Percentiles rank a stretch among this genome's conserved stretches.
These are phyloP conservation scores for Anaspis maculata DNA, from an alignment of 2,888 invertebrate genomes.

Conservation along the genomic window DNA sequence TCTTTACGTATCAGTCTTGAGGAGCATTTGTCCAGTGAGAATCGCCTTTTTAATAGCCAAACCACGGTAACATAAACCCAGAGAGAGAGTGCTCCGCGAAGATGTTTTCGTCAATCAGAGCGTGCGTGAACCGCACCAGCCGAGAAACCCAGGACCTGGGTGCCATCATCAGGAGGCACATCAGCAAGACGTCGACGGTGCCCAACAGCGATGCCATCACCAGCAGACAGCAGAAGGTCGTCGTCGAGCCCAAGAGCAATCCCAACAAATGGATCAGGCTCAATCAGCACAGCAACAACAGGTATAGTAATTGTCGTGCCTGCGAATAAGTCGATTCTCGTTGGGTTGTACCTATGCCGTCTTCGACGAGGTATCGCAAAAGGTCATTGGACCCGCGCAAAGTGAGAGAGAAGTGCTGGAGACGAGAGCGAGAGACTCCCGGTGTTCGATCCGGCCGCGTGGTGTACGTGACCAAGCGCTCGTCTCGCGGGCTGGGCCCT, in stretches of 20 bases:
- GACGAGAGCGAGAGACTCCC: no score
- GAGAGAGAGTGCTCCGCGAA: no score
- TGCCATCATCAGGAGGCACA: constrained; percentile 33
- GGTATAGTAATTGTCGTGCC: no score
- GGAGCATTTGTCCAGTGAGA: background rate
- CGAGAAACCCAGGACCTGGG: no score
- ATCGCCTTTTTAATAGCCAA: constrained; percentile 1
- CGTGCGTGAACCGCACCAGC: constrained; percentile 25
- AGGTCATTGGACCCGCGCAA: no score
- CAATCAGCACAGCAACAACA: constrained; percentile 37
- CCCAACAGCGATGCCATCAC: constrained; percentile 54
- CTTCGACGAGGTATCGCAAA: no score
- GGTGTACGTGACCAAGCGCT: constrained; percentile 27
- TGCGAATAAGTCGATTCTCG: no score
- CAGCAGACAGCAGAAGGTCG: constrained; percentile 35
- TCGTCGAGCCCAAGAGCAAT: constrained; percentile 16
- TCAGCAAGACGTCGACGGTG: constrained; percentile 53
- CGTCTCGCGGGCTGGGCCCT: no score
- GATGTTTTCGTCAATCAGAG: constrained; percentile 23
- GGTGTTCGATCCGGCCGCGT: no score
- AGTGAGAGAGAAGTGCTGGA: no score
- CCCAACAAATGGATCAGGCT: constrained; percentile 32
- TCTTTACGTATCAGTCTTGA: constrained; percentile 14
- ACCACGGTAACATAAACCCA: no score
- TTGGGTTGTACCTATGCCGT: no score